These are phyloP conservation scores for Irena cyanogastra DNA, from an alignment of 2,113 vertebrate genomes.

Conservation along the genomic window DNA sequence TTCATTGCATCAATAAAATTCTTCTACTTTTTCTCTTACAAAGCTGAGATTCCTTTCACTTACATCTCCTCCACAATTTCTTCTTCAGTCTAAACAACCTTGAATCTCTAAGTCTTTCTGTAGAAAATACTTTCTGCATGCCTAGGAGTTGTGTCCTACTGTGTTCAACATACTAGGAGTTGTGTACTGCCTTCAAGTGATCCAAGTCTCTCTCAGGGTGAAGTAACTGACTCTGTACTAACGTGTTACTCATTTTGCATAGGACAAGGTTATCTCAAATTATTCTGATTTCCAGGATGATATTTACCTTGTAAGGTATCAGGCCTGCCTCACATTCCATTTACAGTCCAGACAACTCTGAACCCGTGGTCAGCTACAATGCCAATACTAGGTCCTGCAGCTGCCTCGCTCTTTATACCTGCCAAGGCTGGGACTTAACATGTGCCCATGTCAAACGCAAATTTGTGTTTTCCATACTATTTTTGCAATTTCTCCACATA, in stretches of 20 bases:
- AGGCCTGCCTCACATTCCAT: background rate
- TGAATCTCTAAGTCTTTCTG: background rate
- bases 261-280: background rate
- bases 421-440: background rate
- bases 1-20: background rate
- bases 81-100: background rate
- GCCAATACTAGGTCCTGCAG: background rate
- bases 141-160: background rate
- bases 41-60: background rate
- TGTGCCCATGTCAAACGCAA: background rate
- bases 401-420: background rate
- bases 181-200: background rate
- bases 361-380: background rate
- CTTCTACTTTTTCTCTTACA: background rate
- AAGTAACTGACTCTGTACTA: background rate
- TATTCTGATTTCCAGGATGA: background rate
- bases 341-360: background rate
- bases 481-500: background rate
- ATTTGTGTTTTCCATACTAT: background rate
- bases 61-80: background rate
- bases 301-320: background rate
- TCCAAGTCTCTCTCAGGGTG: background rate
- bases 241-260: background rate
- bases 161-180: background rate
- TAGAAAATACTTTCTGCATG: background rate